Base-by-base conservation (phyloP, 2,113 vertebrate genomes). In the Lethenteron reissneri region DNA sequence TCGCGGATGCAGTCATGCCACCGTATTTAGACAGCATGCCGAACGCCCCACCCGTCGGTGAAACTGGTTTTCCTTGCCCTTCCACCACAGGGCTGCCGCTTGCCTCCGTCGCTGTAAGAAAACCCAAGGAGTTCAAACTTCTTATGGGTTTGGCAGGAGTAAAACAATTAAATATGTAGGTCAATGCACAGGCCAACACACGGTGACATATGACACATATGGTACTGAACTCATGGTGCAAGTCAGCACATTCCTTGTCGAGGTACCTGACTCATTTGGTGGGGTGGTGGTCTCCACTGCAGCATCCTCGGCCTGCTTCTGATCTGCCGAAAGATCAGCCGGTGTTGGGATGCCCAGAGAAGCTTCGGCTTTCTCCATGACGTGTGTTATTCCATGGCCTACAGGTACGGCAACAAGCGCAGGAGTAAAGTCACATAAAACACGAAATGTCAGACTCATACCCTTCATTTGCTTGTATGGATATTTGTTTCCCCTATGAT, bases 301-400 rank as follows among this genome's bases (percentile, higher is more conserved):
- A 41, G 41, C 41, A 41, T 3, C 41, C 41, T 41, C 41, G 41
- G 41, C 41, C 41, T 41, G 41, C 41, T 41, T 41, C 41, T 41
- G 41, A 41, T 85, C 82, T 6, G 84, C 75, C 0, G 86, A 87
- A 58, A 95, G 78, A 75, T 90, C 86, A 57, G 74, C 81, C 4
- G 94, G 88, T 77, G 83, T 92, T 56, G 91, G 91, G 71, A 97
- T 92, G 69, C 94, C 92, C 74, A 95, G 82, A 1, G 89, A 87
- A 1, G 84, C 87, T 80, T 99, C 92, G 10, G 94, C 91, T 78
- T 95, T 99, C 78, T 99, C 91, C n/a, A 97, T 92, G 72, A 85
- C 91, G 77, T 85, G 87, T 75, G 86, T 88, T 80, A 97, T 85
- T 12, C 92, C 89, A 76, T 96, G 91, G 73, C 94, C 91, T 96